Percentiles rank a stretch among this genome's conserved stretches.
Evolutionary conservation across 2,888 invertebrate species (phyloP).

Genomic region (Zygaena filipendulae): DNA sequence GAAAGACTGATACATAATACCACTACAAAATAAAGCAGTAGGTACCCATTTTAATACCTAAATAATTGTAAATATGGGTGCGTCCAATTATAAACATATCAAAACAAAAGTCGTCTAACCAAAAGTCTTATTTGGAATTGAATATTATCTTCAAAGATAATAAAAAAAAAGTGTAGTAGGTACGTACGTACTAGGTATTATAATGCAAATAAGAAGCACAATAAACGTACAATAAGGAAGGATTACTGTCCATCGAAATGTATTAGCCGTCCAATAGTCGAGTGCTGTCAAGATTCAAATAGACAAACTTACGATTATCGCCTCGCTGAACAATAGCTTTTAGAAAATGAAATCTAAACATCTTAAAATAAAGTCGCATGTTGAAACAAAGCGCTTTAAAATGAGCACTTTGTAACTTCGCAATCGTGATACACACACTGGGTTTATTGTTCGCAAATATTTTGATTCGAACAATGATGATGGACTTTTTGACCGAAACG

Average conservation of each 20-base stretch:
- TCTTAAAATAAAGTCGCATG: no score
- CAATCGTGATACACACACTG: conserved; percentile 31
- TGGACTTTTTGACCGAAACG: not conserved
- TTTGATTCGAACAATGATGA: conserved; percentile 14
- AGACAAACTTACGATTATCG: conserved; percentile 15
- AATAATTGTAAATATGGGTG: not conserved
- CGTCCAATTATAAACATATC: conserved; percentile 3
- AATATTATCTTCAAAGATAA: no score
- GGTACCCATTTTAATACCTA: not conserved
- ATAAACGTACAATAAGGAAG: conserved; percentile 37
- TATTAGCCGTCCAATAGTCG: conserved; percentile 31
- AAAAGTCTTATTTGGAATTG: no score
- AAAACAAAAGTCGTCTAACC: no score
- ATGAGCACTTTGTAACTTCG: conserved; percentile 28
- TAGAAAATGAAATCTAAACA: conserved; percentile 4
- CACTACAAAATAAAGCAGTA: no score
- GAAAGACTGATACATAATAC: no score
- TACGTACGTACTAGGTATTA: no score
- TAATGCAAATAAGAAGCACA: conserved; percentile 46
- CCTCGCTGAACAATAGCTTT: conserved; percentile 3
- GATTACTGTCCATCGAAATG: conserved; percentile 42
- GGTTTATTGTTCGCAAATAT: conserved; percentile 37
- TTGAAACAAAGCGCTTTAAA: no score
- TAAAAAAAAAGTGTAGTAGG: no score
- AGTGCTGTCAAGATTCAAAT: conserved; percentile 27